These are phyloP conservation scores for Sorex fumeus DNA, from an alignment of 2,113 vertebrate genomes.

Conservation along the genomic window DNA sequence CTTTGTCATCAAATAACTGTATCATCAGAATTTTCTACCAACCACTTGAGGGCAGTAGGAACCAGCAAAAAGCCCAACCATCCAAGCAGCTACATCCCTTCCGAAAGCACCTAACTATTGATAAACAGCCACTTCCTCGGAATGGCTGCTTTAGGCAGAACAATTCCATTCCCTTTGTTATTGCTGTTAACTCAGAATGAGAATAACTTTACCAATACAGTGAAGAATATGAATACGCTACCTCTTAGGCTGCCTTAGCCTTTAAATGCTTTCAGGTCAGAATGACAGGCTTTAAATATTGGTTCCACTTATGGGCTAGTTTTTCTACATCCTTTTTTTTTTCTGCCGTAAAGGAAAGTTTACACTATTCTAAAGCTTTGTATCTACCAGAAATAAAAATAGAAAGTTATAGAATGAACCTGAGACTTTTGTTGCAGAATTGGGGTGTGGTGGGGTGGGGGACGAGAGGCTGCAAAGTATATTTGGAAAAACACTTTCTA, in stretches of 20 bases:
- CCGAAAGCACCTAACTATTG: fast-evolving
- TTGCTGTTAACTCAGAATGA: not conserved
- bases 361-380: not conserved
- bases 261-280: not conserved
- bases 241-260: not conserved
- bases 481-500: too few species aligned
- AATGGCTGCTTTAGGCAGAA: conserved; percentile 7
- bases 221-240: conserved; percentile 4
- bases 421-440: too few species aligned
- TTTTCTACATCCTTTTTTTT: too few species aligned
- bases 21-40: not conserved
- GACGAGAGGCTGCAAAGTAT: too few species aligned
- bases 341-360: too few species aligned
- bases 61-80: conserved; percentile 43
- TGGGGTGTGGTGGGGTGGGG: too few species aligned
- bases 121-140: not conserved
- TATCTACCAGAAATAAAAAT: not conserved
- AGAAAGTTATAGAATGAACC: not conserved
- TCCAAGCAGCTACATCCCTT: fast-evolving
- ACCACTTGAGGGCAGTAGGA: conserved; percentile 78
- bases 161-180: not conserved
- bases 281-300: conserved; percentile 12
- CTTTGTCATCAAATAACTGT: not conserved
- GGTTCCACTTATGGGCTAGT: not conserved
- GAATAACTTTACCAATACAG: not conserved